Evolutionary conservation across 2,797 vertebrate species (phyloP), one percentile per base, ranked within the genome.

Genomic region (Galagoides demidoff): DNA sequence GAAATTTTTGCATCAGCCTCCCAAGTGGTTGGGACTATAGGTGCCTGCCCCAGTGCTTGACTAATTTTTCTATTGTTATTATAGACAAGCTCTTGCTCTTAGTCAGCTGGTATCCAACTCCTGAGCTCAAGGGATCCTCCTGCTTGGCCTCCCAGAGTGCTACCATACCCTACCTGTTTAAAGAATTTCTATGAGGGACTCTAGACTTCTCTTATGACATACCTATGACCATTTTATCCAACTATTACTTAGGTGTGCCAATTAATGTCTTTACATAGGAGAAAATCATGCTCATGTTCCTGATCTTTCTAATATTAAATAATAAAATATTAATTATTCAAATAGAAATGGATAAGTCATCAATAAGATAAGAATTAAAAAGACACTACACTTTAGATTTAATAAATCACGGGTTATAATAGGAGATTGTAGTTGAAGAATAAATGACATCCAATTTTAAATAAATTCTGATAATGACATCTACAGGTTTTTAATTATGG

Each of bases 261-360:
- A 34, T 90, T 64, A 64, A 37, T 74, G n/a, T 63, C 84, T 87
- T 74, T 39, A 37, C 31, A 70, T 71, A 74, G 66, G 52, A 81
- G 5, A 76, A 87, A 88, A 85, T 29, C 23, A 23, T 52, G 12
- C 23, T 61, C 27, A 39, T 2, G 76, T 23, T 84, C 22, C 77
- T 90, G 85, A 39, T 22, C 61, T 64, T 92, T 78, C 13, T 82
- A 1, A 19, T 23, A 73, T 61, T 84, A 83, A 3, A 71, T 55
- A 92, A 84, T 10, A 77, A 87, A 93, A 86, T 89, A 82, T 34
- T 52, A 63, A 91, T 73, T 59, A 90, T 94, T 85, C 16, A 66
- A 59, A 55, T 64, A 7, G 13, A 25, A 81, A 74, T 57, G 23
- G 22, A 49, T 52, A 57, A 31, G 29, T 89, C 2, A 57, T 59